A percentile compares a stretch with the other conserved stretches of the same genome.
These are phyloP conservation scores for Gobio occitaniae DNA, from an alignment of 2,797 vertebrate genomes.

Conservation along the genomic window DNA sequence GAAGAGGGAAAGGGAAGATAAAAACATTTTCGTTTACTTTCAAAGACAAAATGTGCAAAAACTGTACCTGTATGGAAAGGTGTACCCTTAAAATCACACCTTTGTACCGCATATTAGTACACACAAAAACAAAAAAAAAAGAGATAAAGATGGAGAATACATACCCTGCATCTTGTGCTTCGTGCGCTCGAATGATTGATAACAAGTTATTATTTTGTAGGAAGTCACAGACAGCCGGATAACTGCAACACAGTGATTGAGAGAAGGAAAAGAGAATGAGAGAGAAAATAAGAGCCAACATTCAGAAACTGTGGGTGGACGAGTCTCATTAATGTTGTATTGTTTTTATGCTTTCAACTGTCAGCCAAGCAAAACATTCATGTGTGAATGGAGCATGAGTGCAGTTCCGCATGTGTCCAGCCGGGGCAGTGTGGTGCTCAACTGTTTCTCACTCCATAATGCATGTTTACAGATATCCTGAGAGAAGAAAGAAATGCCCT, in stretches of 20 bases:
- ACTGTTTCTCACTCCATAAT: background rate
- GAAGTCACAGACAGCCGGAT: conserved; percentile 91
- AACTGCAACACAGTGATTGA: conserved; percentile 74
- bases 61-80: background rate
- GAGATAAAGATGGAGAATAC: conserved; percentile 58
- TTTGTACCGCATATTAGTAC: background rate
- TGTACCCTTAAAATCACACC: background rate
- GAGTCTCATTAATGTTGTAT: conserved; percentile 25
- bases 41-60: background rate
- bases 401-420: conserved; percentile 46
- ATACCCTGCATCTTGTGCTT: conserved; percentile 92
- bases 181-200: conserved; percentile 91
- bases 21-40: background rate
- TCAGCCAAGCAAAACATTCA: conserved; percentile 32
- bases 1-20: background rate
- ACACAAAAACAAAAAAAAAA: background rate
- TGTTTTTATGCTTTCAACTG: conserved; percentile 35
- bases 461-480: background rate
- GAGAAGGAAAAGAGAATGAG: conserved; percentile 32
- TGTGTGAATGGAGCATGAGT: conserved; percentile 21
- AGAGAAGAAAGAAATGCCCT: background rate
- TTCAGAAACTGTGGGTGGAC: conserved; percentile 39
- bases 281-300: conserved; percentile 24
- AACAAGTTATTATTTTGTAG: conserved; percentile 93
- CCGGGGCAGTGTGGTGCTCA: conserved; percentile 33